Evolutionary conservation across 2,888 invertebrate genomes (phyloP), one percentile per base, ranked within the genome.

Genomic region (Asteroscopus sphinx): DNA sequence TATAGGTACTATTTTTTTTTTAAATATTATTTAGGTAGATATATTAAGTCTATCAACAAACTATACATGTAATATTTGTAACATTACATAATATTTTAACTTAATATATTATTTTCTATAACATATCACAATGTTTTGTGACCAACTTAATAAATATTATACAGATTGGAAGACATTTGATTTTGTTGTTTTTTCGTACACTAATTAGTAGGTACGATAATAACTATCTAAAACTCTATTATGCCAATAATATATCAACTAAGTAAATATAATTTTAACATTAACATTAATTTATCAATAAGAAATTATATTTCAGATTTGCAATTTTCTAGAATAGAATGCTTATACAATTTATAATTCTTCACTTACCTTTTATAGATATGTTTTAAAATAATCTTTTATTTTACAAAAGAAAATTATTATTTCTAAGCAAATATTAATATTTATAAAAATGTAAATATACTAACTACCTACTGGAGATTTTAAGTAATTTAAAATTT

Each of bases 161-260:
- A 85, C 79, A 82, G 56, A 74, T 79, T 88, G 91, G 91, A 91
- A 90, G 91, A 91, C 91, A 73, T 82, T 78, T 63, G 87, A 91
- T 88, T 88, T 87, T 88, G 89, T 86, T 85, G 90, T 79, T 85
- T 81, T 46, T 21, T 41, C 51, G 51, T 45, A 57, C 47, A 7
- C 15, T 41, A 46, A 30, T 12, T n/a, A n/a, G n/a, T n/a, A n/a
- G 15, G 42, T 51, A 44, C 12, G 32, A 35, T 35, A 26, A 42
- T 42, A 60, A 25, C n/a, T 32, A 42, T 35, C 47, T 57, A 63
- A 52, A 42, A 64, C 68, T 61, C 47, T 82, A 84, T 85, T 86
- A 85, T 84, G 82, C 77, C 66, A 71, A 82, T 78, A 76, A 48
- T 53, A 64, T 69, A 67, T 60, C 52, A 69, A 73, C 56, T 69